These are phyloP conservation scores for Desmophyllum pertusum DNA, from an alignment of 92 coral and sea anemone species.

Conservation along the genomic window DNA sequence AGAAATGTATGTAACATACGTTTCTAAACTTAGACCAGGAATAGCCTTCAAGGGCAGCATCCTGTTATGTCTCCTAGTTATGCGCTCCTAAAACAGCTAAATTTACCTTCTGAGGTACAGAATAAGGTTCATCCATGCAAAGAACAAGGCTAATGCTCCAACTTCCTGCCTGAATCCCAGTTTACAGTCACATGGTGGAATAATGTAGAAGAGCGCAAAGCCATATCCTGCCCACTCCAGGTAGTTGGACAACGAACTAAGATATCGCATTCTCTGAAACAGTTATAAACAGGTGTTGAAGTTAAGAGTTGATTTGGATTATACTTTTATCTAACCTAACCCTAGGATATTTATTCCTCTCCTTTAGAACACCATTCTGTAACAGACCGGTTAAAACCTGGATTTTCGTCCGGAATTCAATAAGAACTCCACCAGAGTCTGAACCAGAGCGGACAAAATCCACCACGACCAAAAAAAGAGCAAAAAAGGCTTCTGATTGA, in stretches of 20 bases:
- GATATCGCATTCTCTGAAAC: constrained; percentile 51
- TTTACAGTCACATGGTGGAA: constrained; percentile 66
- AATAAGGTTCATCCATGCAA: constrained; percentile 45
- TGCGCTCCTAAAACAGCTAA: not conserved
- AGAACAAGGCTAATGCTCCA: constrained; percentile 55
- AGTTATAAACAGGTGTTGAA: not conserved
- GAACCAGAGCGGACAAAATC: too few relatives aligned
- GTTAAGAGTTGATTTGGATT: not conserved
- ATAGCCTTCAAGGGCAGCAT: not conserved
- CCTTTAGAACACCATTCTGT: too few relatives aligned
- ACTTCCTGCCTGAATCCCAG: constrained; percentile 41
- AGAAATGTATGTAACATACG: too few relatives aligned
- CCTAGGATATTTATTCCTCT: too few relatives aligned
- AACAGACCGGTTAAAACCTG: too few relatives aligned
- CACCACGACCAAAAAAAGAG: too few relatives aligned
- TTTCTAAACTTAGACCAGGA: too few relatives aligned
- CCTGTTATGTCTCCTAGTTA: not conserved
- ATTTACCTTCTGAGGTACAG: constrained; percentile 33
- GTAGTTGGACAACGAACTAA: constrained; percentile 53
- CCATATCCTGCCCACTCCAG: constrained; percentile 63
- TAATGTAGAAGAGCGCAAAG: constrained; percentile 45
- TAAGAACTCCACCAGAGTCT: too few relatives aligned
- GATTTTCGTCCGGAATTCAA: too few relatives aligned
- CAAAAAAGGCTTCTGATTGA: too few relatives aligned
- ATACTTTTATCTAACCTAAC: too few relatives aligned